phyloP scores from a whole-genome alignment of 1,140 invertebrate genomes.

The Argopecten irradians region DNA sequence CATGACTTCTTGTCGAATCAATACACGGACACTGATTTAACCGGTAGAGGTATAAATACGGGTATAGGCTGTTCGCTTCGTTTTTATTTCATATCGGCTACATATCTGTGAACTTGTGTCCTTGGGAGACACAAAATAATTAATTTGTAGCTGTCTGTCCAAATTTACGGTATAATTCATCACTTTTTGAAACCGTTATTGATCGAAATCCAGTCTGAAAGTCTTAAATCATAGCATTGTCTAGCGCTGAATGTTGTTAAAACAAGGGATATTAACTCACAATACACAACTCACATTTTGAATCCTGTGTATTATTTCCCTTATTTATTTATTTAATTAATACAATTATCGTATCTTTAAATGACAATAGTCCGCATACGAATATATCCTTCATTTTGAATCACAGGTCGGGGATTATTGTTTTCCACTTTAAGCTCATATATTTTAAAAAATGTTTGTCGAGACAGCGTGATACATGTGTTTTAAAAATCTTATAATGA shows the following conservation, averaged over 20 bases:
- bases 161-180: constrained; percentile 1
- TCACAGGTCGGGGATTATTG: too few species aligned
- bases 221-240: background rate
- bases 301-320: too few species aligned
- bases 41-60: background rate
- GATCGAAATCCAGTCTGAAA: constrained; percentile 4
- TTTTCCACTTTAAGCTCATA: too few species aligned
- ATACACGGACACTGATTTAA: background rate
- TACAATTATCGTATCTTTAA: too few species aligned
- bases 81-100: background rate
- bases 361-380: too few species aligned
- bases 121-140: background rate
- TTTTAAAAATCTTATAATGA: too few species aligned
- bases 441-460: too few species aligned
- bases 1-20: background rate
- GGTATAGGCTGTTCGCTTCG: background rate
- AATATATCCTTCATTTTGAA: too few species aligned
- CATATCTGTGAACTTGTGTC: background rate
- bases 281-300: too few species aligned
- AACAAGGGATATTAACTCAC: background rate
- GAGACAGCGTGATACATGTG: too few species aligned
- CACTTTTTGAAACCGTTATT: background rate
- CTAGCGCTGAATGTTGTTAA: background rate
- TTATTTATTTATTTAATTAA: too few species aligned
- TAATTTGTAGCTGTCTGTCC: background rate